These are phyloP conservation scores for Prosopocoilus inquinatus DNA, from an alignment of 2,888 invertebrate species.

Conservation along the genomic window DNA sequence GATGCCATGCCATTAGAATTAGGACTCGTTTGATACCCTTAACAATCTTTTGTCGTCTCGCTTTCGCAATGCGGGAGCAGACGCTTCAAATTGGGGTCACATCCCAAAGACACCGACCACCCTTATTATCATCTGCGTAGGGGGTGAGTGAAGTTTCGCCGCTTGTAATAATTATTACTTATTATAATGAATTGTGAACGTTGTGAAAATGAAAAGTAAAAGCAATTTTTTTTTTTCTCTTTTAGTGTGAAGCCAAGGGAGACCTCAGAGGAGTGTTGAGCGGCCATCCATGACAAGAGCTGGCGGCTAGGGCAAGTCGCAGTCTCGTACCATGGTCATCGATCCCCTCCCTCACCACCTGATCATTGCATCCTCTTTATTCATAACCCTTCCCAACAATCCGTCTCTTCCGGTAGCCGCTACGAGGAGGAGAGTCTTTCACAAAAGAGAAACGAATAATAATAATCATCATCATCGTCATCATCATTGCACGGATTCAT, in stretches of 20 bases:
- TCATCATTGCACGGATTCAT: background rate
- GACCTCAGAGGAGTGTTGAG: slow-evolving; percentile 5
- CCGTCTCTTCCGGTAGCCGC: slow-evolving; percentile 35
- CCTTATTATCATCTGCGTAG: background rate
- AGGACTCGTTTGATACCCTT: slow-evolving; percentile 22
- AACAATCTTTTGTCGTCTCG: slow-evolving; percentile 18
- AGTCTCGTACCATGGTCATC: slow-evolving; percentile 27
- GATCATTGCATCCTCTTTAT: slow-evolving; percentile 33
- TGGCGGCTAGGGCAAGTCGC: slow-evolving; percentile 26
- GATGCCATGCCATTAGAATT: slow-evolving; percentile 21
- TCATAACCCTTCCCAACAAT: slow-evolving; percentile 37
- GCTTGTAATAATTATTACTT: too few species aligned
- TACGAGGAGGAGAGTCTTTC: slow-evolving; percentile 18
- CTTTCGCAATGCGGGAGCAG: slow-evolving; percentile 25
- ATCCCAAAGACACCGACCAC: background rate
- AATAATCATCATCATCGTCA: background rate
- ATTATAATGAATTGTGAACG: too few species aligned
- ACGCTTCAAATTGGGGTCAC: background rate
- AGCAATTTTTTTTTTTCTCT: background rate
- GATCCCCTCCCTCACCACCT: slow-evolving; percentile 16
- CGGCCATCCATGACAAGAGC: slow-evolving; percentile 17
- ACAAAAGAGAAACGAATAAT: slow-evolving; percentile 11
- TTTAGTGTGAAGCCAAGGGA: background rate
- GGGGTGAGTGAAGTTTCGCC: background rate
- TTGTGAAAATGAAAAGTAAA: too few species aligned